A percentile compares a stretch with the other conserved stretches of the same genome.
phyloP scores from a whole-genome alignment of 2,888 invertebrate genomes.

The Amphipoea lucens region DNA sequence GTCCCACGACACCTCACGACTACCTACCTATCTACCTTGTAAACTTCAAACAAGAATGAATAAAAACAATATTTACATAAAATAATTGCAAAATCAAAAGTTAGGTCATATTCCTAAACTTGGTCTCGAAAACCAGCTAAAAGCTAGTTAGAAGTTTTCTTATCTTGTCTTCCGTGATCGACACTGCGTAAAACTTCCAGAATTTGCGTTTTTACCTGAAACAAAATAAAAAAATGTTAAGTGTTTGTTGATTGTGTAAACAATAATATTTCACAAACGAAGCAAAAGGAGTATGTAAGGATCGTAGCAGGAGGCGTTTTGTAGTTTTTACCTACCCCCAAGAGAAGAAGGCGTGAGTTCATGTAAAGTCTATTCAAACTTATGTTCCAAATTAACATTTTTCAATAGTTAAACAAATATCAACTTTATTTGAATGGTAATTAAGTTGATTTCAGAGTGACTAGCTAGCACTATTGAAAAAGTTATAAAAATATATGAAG shows the following conservation, averaged over 20 bases:
- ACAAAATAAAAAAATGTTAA: slow-evolving; percentile 43
- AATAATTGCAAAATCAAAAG: not conserved
- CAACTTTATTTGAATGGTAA: too few relatives aligned
- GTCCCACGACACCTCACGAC: too few relatives aligned
- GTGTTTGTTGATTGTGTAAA: not conserved
- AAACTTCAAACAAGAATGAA: not conserved
- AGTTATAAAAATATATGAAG: too few relatives aligned
- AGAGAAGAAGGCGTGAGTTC: not conserved
- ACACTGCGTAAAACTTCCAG: slow-evolving; percentile 7
- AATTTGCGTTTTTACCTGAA: slow-evolving; percentile 47
- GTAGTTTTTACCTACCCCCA: not conserved
- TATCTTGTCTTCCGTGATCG: slow-evolving; percentile 3
- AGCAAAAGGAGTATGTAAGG: not conserved
- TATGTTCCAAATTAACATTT: too few relatives aligned
- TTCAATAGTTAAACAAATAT: too few relatives aligned
- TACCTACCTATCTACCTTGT: too few relatives aligned
- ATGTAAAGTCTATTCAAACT: not conserved
- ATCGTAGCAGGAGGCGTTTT: not conserved
- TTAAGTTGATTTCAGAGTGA: too few relatives aligned
- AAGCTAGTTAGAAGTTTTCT: not conserved
- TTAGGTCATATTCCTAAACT: slow-evolving; percentile 13
- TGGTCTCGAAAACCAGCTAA: not conserved
- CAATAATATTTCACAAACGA: not conserved
- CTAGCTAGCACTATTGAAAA: too few relatives aligned
- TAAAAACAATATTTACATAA: not conserved